phyloP scores from a whole-genome alignment of 2,113 vertebrate species.

The Tupaia tana region DNA sequence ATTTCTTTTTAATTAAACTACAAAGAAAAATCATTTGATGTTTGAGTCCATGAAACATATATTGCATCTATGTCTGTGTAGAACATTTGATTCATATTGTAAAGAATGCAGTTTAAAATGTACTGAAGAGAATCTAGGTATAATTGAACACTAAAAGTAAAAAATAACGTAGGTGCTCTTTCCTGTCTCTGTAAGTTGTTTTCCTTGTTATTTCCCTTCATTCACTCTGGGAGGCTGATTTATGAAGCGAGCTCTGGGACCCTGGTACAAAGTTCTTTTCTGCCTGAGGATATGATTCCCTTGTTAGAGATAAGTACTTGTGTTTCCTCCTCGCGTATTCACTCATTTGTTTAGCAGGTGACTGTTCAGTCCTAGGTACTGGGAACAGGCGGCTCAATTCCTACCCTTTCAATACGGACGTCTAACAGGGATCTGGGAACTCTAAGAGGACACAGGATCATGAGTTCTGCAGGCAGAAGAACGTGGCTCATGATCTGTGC shows the following conservation, averaged over 20 bases:
- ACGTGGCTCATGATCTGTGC: neutral
- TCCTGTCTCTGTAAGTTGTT: neutral
- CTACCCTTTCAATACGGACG: neutral
- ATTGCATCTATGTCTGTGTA: neutral
- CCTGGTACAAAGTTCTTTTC: neutral
- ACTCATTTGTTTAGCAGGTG: neutral
- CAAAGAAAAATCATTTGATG: neutral
- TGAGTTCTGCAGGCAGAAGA: neutral
- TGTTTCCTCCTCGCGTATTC: neutral
- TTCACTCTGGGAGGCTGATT: neutral
- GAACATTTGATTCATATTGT: constrained; percentile 13
- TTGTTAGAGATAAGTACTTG: neutral
- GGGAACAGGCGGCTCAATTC: neutral
- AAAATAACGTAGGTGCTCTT: neutral
- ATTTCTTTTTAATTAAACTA: neutral
- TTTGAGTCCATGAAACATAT: neutral
- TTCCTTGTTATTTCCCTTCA: neutral
- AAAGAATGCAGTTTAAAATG: constrained; percentile 41
- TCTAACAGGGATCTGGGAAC: neutral
- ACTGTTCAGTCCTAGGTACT: neutral
- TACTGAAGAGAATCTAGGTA: neutral
- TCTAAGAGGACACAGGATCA: neutral
- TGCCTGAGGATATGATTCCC: neutral
- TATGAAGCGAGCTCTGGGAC: neutral
- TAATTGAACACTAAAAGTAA: neutral